Conservation (phyloP, 2,888 invertebrate genomes). For the Cotesia congregata region DNA sequence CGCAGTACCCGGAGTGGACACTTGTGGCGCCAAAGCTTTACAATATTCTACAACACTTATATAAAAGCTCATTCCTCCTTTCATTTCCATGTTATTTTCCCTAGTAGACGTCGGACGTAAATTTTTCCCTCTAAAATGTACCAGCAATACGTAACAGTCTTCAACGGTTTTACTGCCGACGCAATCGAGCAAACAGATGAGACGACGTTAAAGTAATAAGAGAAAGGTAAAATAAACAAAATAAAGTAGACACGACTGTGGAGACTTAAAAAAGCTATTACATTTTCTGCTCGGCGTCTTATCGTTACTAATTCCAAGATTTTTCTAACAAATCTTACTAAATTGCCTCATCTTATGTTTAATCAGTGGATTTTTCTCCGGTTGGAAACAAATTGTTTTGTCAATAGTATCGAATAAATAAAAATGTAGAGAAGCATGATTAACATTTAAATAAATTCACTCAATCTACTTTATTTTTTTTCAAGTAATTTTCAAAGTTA, state of each 20-base stretch:
- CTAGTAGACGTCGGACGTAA: slow-evolving; percentile 24
- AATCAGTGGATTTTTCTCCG: neutral
- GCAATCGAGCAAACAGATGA: slow-evolving; percentile 1
- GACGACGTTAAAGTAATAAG: slow-evolving; percentile 1
- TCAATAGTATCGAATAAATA: no score
- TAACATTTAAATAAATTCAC: no score
- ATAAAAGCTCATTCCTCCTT: slow-evolving; percentile 12
- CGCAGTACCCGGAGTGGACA: slow-evolving; percentile 43
- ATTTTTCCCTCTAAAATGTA: slow-evolving; percentile 24
- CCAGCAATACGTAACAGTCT: slow-evolving; percentile 1
- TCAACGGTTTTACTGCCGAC: neutral
- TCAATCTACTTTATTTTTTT: no score
- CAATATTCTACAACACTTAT: slow-evolving; percentile 28
- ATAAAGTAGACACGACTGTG: neutral
- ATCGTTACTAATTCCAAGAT: slow-evolving; percentile 10
- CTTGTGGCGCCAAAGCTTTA: slow-evolving; percentile 49
- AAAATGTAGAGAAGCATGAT: no score
- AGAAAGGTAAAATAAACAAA: neutral
- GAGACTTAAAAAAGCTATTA: neutral
- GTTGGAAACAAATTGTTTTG: no score
- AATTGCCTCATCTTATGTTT: slow-evolving; percentile 3
- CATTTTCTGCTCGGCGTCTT: slow-evolving; percentile 8
- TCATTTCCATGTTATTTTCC: slow-evolving; percentile 15
- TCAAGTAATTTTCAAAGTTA: no score
- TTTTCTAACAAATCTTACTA: slow-evolving; percentile 20